phyloP scores from a whole-genome alignment of 2,888 invertebrate species.

The Suillia variegata region DNA sequence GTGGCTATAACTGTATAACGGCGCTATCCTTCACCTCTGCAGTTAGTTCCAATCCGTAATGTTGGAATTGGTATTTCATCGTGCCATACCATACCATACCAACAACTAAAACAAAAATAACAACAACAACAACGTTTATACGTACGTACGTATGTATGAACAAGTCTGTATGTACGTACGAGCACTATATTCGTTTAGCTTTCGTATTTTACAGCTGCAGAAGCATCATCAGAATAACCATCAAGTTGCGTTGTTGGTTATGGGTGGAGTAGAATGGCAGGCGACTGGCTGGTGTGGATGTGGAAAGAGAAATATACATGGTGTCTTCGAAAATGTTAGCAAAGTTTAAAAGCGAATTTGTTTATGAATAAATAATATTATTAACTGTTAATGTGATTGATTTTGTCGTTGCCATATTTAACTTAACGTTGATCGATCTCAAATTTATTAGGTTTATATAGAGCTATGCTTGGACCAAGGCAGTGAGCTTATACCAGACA shows the following conservation, averaged over 20 bases:
- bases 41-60: slow-evolving; percentile 7
- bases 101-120: slow-evolving; percentile 24
- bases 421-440: no score
- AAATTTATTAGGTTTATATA: no score
- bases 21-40: slow-evolving; percentile 30
- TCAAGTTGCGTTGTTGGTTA: slow-evolving; percentile 8
- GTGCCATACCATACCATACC: slow-evolving; percentile 24
- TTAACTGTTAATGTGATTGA: no score
- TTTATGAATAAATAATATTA: no score
- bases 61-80: slow-evolving; percentile 17
- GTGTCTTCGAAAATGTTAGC: no score
- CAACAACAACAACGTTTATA: slow-evolving; percentile 15
- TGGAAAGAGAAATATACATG: no score
- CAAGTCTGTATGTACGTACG: no score
- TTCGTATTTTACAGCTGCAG: slow-evolving; percentile 20
- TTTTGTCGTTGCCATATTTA: no score
- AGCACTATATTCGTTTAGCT: slow-evolving; percentile 4
- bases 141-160: no score
- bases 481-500: no score
- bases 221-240: slow-evolving; percentile 17
- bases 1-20: slow-evolving; percentile 11
- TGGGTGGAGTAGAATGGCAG: background rate
- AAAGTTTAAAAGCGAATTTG: no score
- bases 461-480: no score
- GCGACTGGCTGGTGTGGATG: background rate